Base-by-base conservation (phyloP, 2,888 invertebrate genomes). In the Himalopsyche anomala region DNA sequence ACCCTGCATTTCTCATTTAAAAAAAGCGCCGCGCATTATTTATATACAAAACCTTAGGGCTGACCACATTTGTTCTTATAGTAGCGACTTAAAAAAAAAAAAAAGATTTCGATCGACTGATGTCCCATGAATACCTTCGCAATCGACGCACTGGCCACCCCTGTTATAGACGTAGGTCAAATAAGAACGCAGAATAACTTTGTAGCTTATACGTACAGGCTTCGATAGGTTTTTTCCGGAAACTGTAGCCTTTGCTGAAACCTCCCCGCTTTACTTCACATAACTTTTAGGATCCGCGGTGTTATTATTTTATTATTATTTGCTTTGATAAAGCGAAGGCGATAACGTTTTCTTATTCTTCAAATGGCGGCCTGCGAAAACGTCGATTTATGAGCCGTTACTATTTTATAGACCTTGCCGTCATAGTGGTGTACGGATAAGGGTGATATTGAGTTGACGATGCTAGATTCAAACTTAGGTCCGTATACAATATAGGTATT, bases 221-320 rank as follows among this genome's bases (percentile, higher is more conserved):
- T 51, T 15, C 51, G 9, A 51, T 51, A 51, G 2, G 15, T 51
- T 45, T 45, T 69, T 15, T 74, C 4, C 38, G 2, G 74, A 38
- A 36, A 38, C 2, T 38, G 38, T 19, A 74, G 74, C 74, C 36
- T 38, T 36, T 15, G 74, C 74, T 36, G 36, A 74, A 74, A 74
- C 15, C 74, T 74, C 36, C 28, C 12, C 74, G 36, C 36, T 74
- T 74, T 74, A 74, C 36, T 38, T 74, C 74, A 38, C 74, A 74
- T 74, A 12, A 74, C 74, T 74, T 74, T 74, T 38, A 74, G 74
- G 74, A 74, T 74, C 12, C 74, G 36, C 38, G 74, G 36, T 38
- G 74, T 74, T 74, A 74, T 74, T 74, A 74, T 74, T 74, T 74
- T 74, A 74, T 74, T 74, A 74, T 74, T 74, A 74, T 38, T 74